phyloP scores from a whole-genome alignment of 2,113 vertebrate genomes.

The Laterallus jamaicensis region DNA sequence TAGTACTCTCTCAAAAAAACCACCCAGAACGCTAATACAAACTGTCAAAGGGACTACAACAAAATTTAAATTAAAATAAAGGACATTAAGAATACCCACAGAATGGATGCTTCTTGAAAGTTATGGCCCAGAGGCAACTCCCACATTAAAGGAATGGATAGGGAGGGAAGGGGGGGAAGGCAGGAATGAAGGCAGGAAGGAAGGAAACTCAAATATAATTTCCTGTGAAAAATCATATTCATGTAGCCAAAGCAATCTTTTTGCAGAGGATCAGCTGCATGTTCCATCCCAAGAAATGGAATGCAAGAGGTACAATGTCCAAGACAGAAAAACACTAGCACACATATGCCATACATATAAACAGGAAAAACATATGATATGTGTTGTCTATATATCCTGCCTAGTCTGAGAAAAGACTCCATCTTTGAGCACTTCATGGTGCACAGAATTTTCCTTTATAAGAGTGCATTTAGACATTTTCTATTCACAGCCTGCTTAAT shows the following conservation, averaged over 20 bases:
- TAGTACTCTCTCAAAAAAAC: background rate
- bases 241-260: background rate
- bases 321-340: background rate
- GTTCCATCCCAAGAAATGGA: background rate
- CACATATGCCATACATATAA: rapidly evolving
- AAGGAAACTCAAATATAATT: background rate
- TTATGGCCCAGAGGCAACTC: background rate
- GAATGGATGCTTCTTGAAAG: background rate
- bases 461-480: background rate
- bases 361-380: background rate
- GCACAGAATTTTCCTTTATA: background rate
- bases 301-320: background rate
- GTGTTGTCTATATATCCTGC: rapidly evolving
- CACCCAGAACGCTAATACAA: background rate
- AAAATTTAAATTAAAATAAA: background rate
- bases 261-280: background rate
- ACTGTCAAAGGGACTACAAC: background rate
- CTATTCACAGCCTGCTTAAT: background rate
- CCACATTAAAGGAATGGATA: background rate
- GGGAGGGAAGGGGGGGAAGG: background rate
- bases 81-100: background rate
- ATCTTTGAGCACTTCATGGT: background rate
- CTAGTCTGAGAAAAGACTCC: background rate
- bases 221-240: background rate
- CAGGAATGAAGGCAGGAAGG: background rate